Evolutionary conservation across 2,113 vertebrate genomes (phyloP), one percentile per base, ranked within the genome.

Genomic region (Potamarius usumacintae): DNA sequence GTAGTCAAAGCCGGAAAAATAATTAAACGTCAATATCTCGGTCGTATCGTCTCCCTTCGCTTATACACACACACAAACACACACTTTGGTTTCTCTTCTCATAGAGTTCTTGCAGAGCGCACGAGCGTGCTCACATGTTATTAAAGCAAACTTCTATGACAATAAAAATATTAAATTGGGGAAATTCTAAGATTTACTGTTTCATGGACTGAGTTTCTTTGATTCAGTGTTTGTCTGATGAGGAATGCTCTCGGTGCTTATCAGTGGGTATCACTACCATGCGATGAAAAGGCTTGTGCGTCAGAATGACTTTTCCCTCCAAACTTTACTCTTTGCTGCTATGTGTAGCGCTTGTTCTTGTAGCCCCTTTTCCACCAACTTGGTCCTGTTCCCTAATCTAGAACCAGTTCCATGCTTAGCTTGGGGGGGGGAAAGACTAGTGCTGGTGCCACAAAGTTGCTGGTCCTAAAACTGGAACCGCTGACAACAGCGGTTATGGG

Each of bases 91-190:
- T 95, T 95, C 91, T 94, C 88, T 90, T 87, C 87, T 90, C 92
- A 88, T 92, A 91, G 88, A 90, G 91, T 93, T 94, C 96, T 95
- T 95, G 96, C 95, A 91, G 93, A 94, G 95, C 96, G 96, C 96
- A 95, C 91, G 95, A 96, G 94, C 95, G 95, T 95, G 94, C 91
- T 95, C 96, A 96, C 96, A 96, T 97, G 96, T 97, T 98, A 97
- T 94, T 95, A 96, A 97, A 95, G 95, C 93, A 96, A 62, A 97
- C 96, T 96, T 96, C 96, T 97, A 96, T 96, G 96, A 98, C 96
- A 99, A 99, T 99, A 99, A 99, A 84, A 99, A 96, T 96, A 94
- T 96, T 94, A 94, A 94, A 97, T 97, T 97, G 96, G 96, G 96
- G 97, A 96, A 88, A 84, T 77, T 87, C 30, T 34, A 30, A 5